Evolutionary conservation across 2,797 vertebrate genomes (phyloP), one percentile per base, ranked within the genome.

Genomic region (Agapornis canus): DNA sequence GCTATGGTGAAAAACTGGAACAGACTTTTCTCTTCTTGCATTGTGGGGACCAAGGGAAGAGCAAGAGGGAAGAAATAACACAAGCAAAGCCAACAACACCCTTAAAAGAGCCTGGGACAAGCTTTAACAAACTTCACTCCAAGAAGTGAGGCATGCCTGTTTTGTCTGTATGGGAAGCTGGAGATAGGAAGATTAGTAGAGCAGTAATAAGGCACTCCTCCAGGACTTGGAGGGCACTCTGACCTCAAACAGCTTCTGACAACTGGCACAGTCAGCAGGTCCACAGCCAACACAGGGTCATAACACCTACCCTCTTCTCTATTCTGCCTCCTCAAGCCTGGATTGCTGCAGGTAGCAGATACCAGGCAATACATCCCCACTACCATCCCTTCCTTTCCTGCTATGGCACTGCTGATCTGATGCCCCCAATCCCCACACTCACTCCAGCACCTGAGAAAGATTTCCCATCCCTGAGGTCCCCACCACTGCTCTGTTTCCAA

Each of bases 391-490:
- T 57, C 37, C 61, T 49, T 31, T 66, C 59, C 60, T 22, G 29
- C 54, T 31, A 48, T 0, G 0, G 31, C 43, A 31, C 47, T 1
- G 7, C 11, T 0, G 1, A 60, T 54, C 70, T 27, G 25, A 45
- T 31, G 25, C 16, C 37, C 32, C 39, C 68, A 49, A 16, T 21
- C 21, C 40, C 66, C n/a, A 14, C 0, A 4, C 12, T 51, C 10
- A 21, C 7, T 18, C 20, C 40, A 54, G 40, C 31, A 32, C 40
- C 40, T 6, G 11, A 69, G 37, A 35, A 57, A 52, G n/a, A 51
- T 19, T 19, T 59, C 40, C 23, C 31, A 23, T 2, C 35, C 45
- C 26, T 29, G 42, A 42, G 27, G 22, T 32, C 32, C 42, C 22
- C 54, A 60, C 11, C 31, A n/a, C 17, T 12, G 27, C 57, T 75